A percentile compares a stretch with the other conserved stretches of the same genome.
Conservation (phyloP, 2,113 vertebrate species). For the Tragelaphus imberbis region DNA sequence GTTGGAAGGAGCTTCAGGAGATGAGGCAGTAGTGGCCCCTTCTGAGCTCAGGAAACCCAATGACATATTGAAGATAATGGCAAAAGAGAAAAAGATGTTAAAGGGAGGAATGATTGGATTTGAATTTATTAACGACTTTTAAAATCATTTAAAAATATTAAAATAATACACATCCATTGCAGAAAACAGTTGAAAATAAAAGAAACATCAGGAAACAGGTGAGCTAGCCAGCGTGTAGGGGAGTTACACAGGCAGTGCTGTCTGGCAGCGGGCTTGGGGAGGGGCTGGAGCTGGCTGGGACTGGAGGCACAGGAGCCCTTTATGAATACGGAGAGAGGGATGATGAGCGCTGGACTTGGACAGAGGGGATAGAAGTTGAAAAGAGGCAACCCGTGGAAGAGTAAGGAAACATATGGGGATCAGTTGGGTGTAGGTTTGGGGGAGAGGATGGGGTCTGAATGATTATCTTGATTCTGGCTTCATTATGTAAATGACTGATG, state of each 20-base stretch:
- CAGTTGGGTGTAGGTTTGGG: neutral
- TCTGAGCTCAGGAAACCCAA: neutral
- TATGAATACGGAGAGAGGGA: neutral
- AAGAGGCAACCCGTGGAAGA: neutral
- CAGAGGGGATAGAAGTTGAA: neutral
- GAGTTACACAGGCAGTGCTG: too few relatives aligned
- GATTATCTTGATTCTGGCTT: neutral
- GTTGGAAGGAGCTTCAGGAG: neutral
- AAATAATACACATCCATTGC: neutral
- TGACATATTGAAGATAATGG: neutral
- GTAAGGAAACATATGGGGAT: neutral
- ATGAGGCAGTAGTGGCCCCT: neutral
- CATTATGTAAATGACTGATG: neutral
- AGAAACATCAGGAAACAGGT: neutral
- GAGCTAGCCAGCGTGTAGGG: accelerated
- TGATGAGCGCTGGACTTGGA: neutral
- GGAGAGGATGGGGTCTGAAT: neutral
- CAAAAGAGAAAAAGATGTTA: neutral
- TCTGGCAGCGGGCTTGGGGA: too few relatives aligned
- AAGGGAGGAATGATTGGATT: neutral
- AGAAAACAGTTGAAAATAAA: neutral
- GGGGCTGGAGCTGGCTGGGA: neutral
- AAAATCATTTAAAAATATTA: neutral
- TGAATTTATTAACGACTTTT: neutral
- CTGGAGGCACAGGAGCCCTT: neutral